Percentiles rank a stretch among this genome's conserved stretches.
Evolutionary conservation across 2,888 invertebrate genomes (phyloP).

Genomic region (Charanyca ferruginea): DNA sequence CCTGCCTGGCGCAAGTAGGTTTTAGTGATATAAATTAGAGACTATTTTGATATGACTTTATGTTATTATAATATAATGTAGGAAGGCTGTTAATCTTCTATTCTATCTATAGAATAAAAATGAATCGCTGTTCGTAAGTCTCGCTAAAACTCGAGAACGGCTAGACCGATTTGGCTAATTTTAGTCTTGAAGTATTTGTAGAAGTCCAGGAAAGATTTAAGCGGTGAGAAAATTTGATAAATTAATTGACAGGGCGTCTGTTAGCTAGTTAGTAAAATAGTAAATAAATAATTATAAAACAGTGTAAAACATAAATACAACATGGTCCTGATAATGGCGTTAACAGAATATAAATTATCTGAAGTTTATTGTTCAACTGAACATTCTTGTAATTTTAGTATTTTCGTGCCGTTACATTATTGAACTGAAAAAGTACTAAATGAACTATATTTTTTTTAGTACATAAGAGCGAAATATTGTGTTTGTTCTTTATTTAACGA

Average conservation of each 20-base stretch:
- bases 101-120: too few relatives aligned
- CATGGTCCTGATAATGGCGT: background rate
- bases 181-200: too few relatives aligned
- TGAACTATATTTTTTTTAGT: background rate
- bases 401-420: background rate
- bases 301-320: background rate
- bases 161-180: too few relatives aligned
- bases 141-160: too few relatives aligned
- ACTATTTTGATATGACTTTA: background rate
- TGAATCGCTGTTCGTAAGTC: too few relatives aligned
- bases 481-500: too few relatives aligned
- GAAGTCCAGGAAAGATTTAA: too few relatives aligned
- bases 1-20: too few relatives aligned
- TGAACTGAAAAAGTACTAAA: slow-evolving; percentile 1
- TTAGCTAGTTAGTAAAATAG: too few relatives aligned
- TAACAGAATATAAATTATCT: background rate
- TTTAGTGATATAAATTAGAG: background rate
- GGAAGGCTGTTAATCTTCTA: background rate
- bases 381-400: slow-evolving; percentile 8
- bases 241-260: too few relatives aligned
- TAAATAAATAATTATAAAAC: background rate
- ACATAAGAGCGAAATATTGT: too few relatives aligned
- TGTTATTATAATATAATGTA: background rate
- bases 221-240: too few relatives aligned
- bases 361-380: slow-evolving; percentile 21